A percentile compares a stretch with the other conserved stretches of the same genome.
phyloP scores from a whole-genome alignment of 2,113 vertebrate genomes.

The Petromus typicus region DNA sequence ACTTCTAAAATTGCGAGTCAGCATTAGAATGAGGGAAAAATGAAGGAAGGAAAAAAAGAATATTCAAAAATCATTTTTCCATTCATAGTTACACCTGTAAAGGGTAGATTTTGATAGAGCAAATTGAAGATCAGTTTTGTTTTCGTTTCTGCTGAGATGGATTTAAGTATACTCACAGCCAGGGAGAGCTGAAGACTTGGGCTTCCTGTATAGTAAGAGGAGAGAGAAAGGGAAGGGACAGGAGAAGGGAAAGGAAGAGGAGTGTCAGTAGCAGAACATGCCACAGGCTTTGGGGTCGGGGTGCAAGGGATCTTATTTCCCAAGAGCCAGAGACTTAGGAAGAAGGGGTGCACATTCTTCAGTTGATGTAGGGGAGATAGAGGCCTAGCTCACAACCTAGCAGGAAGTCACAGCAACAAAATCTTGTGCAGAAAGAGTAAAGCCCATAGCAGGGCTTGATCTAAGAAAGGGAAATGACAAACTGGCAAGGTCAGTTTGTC shows the following conservation, averaged over 20 bases:
- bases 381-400: background rate
- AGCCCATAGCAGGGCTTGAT: background rate
- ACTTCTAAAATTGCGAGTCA: slow-evolving; percentile 49
- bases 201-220: background rate
- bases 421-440: background rate
- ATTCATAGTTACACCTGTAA: background rate
- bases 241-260: background rate
- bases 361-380: background rate
- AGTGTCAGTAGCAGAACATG: background rate
- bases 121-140: background rate
- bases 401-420: background rate
- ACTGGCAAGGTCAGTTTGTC: too few relatives aligned
- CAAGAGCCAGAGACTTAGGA: background rate
- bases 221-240: background rate
- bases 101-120: background rate
- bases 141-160: background rate
- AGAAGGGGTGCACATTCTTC: background rate
- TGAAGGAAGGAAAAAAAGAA: background rate
- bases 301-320: background rate
- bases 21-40: background rate
- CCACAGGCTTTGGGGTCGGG: background rate
- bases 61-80: background rate
- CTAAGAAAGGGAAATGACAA: background rate
- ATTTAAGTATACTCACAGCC: background rate
- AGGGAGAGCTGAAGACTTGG: background rate